Percentiles rank a stretch among this genome's conserved stretches.
These are phyloP conservation scores for Natator depressus DNA, from an alignment of 2,113 vertebrate species.

Conservation along the genomic window DNA sequence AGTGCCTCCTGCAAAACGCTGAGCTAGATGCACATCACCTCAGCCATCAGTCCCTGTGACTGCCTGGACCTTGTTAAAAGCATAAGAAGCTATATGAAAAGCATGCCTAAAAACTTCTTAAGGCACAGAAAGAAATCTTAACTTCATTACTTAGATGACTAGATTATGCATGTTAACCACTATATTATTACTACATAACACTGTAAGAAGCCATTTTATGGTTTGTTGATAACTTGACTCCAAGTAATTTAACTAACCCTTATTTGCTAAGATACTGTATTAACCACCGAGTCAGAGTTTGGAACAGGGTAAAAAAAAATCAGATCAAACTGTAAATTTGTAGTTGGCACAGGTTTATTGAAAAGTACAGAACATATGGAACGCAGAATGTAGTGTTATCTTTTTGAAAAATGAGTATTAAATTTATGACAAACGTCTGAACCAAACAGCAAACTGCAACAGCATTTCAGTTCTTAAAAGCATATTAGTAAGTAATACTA, in stretches of 20 bases:
- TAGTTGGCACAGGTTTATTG: slow-evolving; percentile 8
- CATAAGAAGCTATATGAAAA: slow-evolving; percentile 1
- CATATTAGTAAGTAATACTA: slow-evolving; percentile 15
- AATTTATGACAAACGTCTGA: slow-evolving; percentile 33
- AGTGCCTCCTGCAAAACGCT: not conserved
- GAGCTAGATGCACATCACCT: not conserved
- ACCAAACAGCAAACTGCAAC: not conserved
- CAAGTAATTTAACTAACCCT: slow-evolving; percentile 45
- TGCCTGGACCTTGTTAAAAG: slow-evolving; percentile 45
- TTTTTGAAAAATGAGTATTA: slow-evolving; percentile 36
- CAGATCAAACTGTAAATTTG: slow-evolving; percentile 55
- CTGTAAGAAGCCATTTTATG: slow-evolving; percentile 39
- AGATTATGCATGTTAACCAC: slow-evolving; percentile 35
- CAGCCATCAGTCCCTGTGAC: not conserved
- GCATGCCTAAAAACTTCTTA: slow-evolving; percentile 14
- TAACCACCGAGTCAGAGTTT: slow-evolving; percentile 31
- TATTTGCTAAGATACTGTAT: slow-evolving; percentile 29
- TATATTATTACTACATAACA: slow-evolving; percentile 12
- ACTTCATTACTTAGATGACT: slow-evolving; percentile 34
- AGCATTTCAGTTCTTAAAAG: not conserved
- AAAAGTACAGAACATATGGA: not conserved
- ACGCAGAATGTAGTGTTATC: not conserved
- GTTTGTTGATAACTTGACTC: slow-evolving; percentile 35
- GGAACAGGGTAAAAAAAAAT: slow-evolving; percentile 15
- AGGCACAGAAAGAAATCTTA: slow-evolving; percentile 18